These are phyloP conservation scores for Sisyra terminalis DNA, from an alignment of 2,888 invertebrate genomes.

Conservation along the genomic window DNA sequence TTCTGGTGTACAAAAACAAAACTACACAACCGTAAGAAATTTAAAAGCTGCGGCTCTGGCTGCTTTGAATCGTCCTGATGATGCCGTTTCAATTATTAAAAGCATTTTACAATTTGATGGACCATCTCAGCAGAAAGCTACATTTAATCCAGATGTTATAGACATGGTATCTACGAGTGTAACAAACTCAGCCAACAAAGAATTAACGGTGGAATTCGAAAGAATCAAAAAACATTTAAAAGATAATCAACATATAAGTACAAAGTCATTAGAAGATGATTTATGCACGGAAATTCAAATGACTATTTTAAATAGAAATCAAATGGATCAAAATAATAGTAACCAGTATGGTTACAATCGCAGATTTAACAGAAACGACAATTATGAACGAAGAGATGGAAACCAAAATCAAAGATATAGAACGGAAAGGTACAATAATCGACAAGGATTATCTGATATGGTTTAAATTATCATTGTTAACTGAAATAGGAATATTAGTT, in stretches of 20 bases:
- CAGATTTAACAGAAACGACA: no score
- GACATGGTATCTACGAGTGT: slow-evolving; percentile 30
- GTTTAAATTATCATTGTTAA: no score
- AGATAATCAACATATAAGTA: slow-evolving; percentile 31
- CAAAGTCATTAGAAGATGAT: no score
- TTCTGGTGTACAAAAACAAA: slow-evolving; percentile 31
- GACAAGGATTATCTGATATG: no score
- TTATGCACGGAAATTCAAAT: no score
- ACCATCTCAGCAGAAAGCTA: slow-evolving; percentile 34
- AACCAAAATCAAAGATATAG: no score
- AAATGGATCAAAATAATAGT: no score
- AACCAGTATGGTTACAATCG: no score
- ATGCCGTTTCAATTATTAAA: slow-evolving; percentile 41
- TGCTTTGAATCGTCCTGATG: slow-evolving; percentile 43
- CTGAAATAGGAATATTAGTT: no score
- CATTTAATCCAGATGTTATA: slow-evolving; percentile 46
- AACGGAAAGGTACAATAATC: no score
- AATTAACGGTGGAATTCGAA: slow-evolving; percentile 35
- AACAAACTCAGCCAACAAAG: slow-evolving; percentile 31
- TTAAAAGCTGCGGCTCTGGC: slow-evolving; percentile 46
- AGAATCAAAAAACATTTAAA: slow-evolving; percentile 34
- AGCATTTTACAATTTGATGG: slow-evolving; percentile 36
- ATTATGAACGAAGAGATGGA: no score
- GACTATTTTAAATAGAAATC: no score
- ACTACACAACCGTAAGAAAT: slow-evolving; percentile 52